Evolutionary conservation across 2,113 vertebrate genomes (phyloP), one percentile per base, ranked within the genome.

Genomic region (Rhagologus leucostigma): DNA sequence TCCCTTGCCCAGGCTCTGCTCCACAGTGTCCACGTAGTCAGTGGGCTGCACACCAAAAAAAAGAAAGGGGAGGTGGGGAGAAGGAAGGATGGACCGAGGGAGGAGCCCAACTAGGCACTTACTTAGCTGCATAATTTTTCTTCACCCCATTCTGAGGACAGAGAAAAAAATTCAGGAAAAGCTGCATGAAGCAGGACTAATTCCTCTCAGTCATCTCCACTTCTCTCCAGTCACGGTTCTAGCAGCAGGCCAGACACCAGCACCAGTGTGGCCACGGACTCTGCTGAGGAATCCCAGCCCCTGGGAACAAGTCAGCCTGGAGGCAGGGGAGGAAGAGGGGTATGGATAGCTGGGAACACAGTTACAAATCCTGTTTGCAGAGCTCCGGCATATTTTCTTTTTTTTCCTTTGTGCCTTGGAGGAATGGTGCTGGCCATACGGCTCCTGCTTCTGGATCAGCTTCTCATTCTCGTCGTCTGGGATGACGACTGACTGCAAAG

Each of bases 111-210:
- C 33, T 3, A 39, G 39, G 35, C 84, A 16, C 27, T 67, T n/a
- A 70, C 55, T 17, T 9, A 81, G 68, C 44, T 39, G 73, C 21
- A 20, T 21, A 6, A 9, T 56, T 84, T 91, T 64, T 62, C 74
- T 69, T 95, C 85, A 95, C 90, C 90, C 69, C n/a, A 1, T 79
- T 87, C 83, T 95, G 65, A 96, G 96, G 95, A 92, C 92, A 93
- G 42, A 12, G 32, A 8, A 53, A 90, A 46, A 77, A 89, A 39
- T 2, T 42, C 42, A 75, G 56, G 65, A 44, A 90, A 94, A 68
- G 24, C 64, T 84, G 39, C 0, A 1, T 49, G 60, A 68, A 63
- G 68, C 49, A 76, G 52, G 29, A 77, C 30, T 44, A 13, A 49
- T 30, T 70, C 55, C 41, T 71, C 42, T 22, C 2, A 0, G 46